Percentiles rank a stretch among this genome's conserved stretches.
These are phyloP conservation scores for Blomia tropicalis DNA, from an alignment of 2,888 invertebrate species.

Conservation along the genomic window DNA sequence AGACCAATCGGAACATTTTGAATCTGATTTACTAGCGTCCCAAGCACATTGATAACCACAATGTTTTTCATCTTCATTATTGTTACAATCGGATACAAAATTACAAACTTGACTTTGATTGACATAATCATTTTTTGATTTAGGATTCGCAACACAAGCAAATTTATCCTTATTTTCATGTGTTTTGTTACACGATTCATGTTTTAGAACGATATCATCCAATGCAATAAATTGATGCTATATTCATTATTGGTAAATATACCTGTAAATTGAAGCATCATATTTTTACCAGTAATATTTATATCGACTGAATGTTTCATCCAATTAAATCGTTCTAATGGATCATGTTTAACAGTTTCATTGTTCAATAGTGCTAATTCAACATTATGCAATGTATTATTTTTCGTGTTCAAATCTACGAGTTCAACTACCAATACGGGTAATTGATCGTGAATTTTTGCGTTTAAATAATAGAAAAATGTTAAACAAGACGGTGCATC, in stretches of 20 bases:
- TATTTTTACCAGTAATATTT: not conserved
- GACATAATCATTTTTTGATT: not conserved
- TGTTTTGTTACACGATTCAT: constrained; percentile 18
- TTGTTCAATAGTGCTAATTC: not conserved
- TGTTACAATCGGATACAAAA: not conserved
- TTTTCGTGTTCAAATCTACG: not conserved
- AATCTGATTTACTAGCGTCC: too few relatives aligned
- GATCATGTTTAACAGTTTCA: not conserved
- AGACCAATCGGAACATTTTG: not conserved
- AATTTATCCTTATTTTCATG: not conserved
- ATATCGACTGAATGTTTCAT: not conserved
- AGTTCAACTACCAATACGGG: not conserved
- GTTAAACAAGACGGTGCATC: constrained; percentile 22
- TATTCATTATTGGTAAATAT: constrained; percentile 4
- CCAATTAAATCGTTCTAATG: not conserved
- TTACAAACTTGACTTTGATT: not conserved
- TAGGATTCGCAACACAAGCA: constrained; percentile 4
- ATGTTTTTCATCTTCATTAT: not conserved
- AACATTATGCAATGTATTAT: not conserved
- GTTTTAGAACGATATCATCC: constrained; percentile 26
- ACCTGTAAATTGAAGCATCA: not conserved
- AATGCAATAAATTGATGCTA: constrained; percentile 27
- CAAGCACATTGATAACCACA: not conserved
- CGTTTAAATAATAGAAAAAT: constrained; percentile 26
- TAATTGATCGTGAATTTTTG: not conserved